Conservation (phyloP, 2,113 vertebrate species). For the Terrapene triunguis region DNA sequence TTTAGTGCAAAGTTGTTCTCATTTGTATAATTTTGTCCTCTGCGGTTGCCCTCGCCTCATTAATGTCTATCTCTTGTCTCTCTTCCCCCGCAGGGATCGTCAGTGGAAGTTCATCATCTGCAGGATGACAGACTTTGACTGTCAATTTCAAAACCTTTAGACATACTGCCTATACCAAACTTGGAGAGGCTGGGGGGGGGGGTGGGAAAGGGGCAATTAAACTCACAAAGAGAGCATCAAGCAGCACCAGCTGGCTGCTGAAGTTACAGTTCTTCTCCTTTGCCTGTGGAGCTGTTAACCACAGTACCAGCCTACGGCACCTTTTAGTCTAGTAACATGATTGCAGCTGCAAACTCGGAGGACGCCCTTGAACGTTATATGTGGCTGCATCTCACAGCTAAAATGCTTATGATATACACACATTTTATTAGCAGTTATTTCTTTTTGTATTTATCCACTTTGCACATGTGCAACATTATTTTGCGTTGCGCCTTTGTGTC, state of each 20-base stretch:
- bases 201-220: background rate
- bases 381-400: background rate
- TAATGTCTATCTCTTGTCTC: conserved; percentile 15
- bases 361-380: conserved; percentile 8
- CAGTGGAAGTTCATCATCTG: conserved; percentile 99
- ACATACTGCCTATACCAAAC: background rate
- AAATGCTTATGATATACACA: conserved; percentile 29
- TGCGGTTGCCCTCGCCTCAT: background rate
- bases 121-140: conserved; percentile 96
- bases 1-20: background rate
- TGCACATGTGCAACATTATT: background rate
- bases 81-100: conserved; percentile 88
- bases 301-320: background rate
- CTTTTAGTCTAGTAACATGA: background rate
- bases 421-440: conserved; percentile 27
- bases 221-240: background rate
- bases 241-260: background rate
- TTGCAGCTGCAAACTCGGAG: conserved; percentile 20
- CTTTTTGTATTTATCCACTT: conserved; percentile 15
- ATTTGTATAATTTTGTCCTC: background rate
- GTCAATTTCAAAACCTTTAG: conserved; percentile 91
- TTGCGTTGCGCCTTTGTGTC: background rate
- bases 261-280: background rate
- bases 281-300: background rate
- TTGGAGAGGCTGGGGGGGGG: background rate